Conservation (phyloP, 2,113 vertebrate species). For the Alosa alosa region DNA sequence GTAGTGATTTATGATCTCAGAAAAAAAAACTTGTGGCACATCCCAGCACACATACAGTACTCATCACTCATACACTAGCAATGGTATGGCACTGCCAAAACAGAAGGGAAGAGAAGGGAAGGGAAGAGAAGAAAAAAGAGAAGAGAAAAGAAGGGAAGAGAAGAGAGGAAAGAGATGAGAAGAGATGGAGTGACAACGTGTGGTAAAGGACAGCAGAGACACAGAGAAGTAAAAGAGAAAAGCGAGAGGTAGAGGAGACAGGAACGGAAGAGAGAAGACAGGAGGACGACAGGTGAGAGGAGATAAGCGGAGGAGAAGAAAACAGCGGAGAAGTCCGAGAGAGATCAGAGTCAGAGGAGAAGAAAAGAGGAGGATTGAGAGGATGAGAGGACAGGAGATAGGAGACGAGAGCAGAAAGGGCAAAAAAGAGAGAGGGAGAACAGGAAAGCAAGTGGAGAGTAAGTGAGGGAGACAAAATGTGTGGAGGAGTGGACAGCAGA, state of each 20-base stretch:
- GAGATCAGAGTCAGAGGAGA: neutral
- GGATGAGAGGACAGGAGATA: neutral
- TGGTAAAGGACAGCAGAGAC: neutral
- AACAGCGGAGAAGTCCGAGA: neutral
- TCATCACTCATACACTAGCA: constrained; percentile 36
- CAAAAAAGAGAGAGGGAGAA: neutral
- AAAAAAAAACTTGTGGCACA: constrained; percentile 22
- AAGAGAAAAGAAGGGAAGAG: neutral
- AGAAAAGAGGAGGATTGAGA: too few species aligned
- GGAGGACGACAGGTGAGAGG: neutral
- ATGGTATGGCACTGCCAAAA: constrained; percentile 25
- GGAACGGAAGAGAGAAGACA: neutral
- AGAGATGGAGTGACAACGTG: neutral
- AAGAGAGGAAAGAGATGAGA: neutral
- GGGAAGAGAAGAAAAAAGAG: too few species aligned
- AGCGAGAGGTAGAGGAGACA: neutral
- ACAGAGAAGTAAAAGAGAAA: neutral
- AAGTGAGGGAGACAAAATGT: neutral
- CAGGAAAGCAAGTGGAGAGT: neutral
- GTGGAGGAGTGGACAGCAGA: neutral
- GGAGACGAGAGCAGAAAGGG: too few species aligned
- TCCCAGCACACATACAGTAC: constrained; percentile 5
- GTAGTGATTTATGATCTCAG: neutral
- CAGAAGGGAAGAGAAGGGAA: neutral
- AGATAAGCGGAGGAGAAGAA: neutral